Evolutionary conservation across 2,113 vertebrate species (phyloP), one percentile per base, ranked within the genome.

Genomic region (Gallinago jamesoni): DNA sequence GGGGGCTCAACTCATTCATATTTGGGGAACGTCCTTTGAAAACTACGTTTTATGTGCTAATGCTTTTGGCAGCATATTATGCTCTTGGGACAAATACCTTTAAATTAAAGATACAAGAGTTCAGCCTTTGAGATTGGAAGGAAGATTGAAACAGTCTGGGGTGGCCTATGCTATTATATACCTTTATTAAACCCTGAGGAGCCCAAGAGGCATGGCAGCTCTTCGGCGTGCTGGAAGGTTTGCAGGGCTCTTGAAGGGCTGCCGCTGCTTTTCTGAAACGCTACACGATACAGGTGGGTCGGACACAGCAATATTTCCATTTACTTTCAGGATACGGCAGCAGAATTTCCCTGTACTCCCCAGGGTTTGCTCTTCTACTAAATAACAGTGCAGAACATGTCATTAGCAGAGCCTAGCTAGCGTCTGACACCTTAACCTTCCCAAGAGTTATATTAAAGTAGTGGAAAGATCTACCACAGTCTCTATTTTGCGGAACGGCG

Each of bases 331-430:
- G 18, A 56, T 62, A 76, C 24, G n/a, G 67, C 52, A 82, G 53
- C 50, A 81, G 86, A 91, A 89, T 89, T 84, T 87, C 67, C 53
- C 45, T 47, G 30, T 39, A 53, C 88, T 90, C 66, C 69, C 90
- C 53, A 87, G 66, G 41, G 77, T 85, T 94, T 84, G 20, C 91
- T 84, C 50, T 93, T 87, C 62, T 79, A n/a, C 76, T 82, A 92
- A 95, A 92, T 83, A 67, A 94, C 84, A 83, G 84, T 82, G 94
- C 37, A 93, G 80, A 96, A 82, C 69, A 45, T 77, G 52, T n/a
- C 92, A 52, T 94, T 93, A 93, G 62, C 66, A 76, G 89, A 94
- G 64, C 92, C 92, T 78, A 48, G 60, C 68, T 75, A 87, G 31
- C 8, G 2, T 50, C 83, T 91, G 90, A 68, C 89, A 93, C 74